Percentiles rank a stretch among this genome's conserved stretches.
These are phyloP conservation scores for Hartigia nigra DNA, from an alignment of 2,888 invertebrate species.

Conservation along the genomic window DNA sequence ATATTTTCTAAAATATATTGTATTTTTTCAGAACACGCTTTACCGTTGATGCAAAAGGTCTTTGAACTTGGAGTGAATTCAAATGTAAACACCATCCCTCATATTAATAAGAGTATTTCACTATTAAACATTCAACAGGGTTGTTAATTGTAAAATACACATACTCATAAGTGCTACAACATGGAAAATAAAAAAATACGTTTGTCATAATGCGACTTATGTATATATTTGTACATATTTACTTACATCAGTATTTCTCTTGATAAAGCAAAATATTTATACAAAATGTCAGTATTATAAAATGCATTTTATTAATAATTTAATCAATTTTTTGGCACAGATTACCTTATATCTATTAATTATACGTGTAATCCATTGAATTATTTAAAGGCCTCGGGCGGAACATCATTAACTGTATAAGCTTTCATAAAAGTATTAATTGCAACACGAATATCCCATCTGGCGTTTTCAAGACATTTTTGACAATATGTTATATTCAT, in stretches of 20 bases:
- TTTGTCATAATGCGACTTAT: conserved; percentile 10
- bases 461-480: conserved; percentile 46
- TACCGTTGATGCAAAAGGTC: conserved; percentile 80
- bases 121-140: conserved; percentile 87
- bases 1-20: conserved; percentile 25
- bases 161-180: background rate
- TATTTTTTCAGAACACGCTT: conserved; percentile 77
- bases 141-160: conserved; percentile 67
- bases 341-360: background rate
- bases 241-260: conserved; percentile 1
- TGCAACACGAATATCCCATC: conserved; percentile 58
- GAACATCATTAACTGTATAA: conserved; percentile 56
- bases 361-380: conserved; percentile 9
- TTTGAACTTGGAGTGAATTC: conserved; percentile 86
- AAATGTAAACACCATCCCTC: conserved; percentile 79
- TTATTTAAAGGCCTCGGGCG: conserved; percentile 51
- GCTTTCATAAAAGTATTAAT: conserved; percentile 54
- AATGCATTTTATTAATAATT: conserved; percentile 14
- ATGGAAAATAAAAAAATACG: background rate
- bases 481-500: conserved; percentile 54
- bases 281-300: background rate
- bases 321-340: conserved; percentile 2
- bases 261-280: conserved; percentile 2
- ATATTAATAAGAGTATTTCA: conserved; percentile 83
- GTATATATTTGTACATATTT: conserved; percentile 12